Percentiles rank a stretch among this genome's conserved stretches.
These are phyloP conservation scores for Epizoanthus scotinus DNA, from an alignment of 92 coral and sea anemone genomes.

Conservation along the genomic window DNA sequence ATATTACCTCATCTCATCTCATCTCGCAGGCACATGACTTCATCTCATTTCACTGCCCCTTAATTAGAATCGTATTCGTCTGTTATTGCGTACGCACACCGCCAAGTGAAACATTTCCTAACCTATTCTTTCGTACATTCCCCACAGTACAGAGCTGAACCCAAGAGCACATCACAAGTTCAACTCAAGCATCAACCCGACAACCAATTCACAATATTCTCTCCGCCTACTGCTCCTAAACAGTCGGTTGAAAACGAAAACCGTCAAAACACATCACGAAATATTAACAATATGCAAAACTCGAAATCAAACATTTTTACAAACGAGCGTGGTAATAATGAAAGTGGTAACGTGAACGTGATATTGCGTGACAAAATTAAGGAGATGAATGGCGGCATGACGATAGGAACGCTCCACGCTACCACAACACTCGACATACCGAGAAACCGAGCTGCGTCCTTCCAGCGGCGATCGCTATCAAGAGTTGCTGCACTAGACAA, in stretches of 20 bases:
- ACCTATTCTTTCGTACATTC: too few relatives aligned
- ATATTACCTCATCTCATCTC: too few relatives aligned
- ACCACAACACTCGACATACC: too few relatives aligned
- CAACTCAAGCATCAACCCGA: constrained; percentile 72
- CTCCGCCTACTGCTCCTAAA: constrained; percentile 2
- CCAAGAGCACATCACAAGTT: constrained; percentile 45
- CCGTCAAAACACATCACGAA: background rate
- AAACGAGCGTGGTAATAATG: constrained; percentile 7
- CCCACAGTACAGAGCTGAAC: constrained; percentile 20
- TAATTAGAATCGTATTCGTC: too few relatives aligned
- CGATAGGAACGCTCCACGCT: too few relatives aligned
- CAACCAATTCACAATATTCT: constrained; percentile 47
- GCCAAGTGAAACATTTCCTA: too few relatives aligned
- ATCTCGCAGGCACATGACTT: too few relatives aligned
- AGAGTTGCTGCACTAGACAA: constrained; percentile 63
- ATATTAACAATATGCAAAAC: background rate
- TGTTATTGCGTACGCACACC: too few relatives aligned
- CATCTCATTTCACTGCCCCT: too few relatives aligned
- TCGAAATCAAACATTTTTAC: constrained; percentile 1
- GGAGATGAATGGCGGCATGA: background rate
- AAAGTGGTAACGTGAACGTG: background rate
- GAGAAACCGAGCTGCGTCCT: constrained; percentile 30
- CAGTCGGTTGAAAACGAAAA: constrained; percentile 20
- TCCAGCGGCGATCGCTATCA: constrained; percentile 51
- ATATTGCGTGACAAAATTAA: constrained; percentile 2